These are phyloP conservation scores for Netelia inedita DNA, from an alignment of 2,888 invertebrate species.

Conservation along the genomic window DNA sequence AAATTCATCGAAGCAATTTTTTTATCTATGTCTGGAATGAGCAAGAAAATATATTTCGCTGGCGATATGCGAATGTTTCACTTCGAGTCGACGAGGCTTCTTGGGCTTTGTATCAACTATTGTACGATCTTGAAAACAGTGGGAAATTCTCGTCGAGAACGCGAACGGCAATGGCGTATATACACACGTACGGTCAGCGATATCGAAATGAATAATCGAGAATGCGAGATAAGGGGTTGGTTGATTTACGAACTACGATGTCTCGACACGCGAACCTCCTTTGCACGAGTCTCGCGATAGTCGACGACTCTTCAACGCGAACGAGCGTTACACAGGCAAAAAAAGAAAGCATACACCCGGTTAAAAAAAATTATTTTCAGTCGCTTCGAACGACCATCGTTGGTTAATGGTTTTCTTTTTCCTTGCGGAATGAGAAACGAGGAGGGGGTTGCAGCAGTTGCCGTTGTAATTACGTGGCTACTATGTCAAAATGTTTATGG, in stretches of 20 bases:
- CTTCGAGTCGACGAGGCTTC: neutral
- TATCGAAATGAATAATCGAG: constrained; percentile 55
- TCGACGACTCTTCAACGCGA: neutral
- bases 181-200: neutral
- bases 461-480: constrained; percentile 31
- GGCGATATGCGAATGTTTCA: neutral
- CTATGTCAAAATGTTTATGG: constrained; percentile 20
- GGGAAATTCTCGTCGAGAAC: constrained; percentile 24
- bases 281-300: neutral
- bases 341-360: neutral
- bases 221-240: constrained; percentile 51
- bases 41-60: no score
- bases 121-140: neutral
- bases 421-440: constrained; percentile 7
- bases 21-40: no score
- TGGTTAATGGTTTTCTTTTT: constrained; percentile 4
- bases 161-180: neutral
- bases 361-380: neutral
- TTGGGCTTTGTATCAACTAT: neutral
- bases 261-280: constrained; percentile 76
- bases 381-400: neutral
- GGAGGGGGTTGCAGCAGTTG: neutral
- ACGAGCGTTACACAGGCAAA: neutral
- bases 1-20: no score
- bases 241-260: constrained; percentile 81